Percentiles rank a stretch among this genome's conserved stretches.
Evolutionary conservation across 1,140 invertebrate genomes (phyloP).

Genomic region (Lordiphosa stackelbergi): DNA sequence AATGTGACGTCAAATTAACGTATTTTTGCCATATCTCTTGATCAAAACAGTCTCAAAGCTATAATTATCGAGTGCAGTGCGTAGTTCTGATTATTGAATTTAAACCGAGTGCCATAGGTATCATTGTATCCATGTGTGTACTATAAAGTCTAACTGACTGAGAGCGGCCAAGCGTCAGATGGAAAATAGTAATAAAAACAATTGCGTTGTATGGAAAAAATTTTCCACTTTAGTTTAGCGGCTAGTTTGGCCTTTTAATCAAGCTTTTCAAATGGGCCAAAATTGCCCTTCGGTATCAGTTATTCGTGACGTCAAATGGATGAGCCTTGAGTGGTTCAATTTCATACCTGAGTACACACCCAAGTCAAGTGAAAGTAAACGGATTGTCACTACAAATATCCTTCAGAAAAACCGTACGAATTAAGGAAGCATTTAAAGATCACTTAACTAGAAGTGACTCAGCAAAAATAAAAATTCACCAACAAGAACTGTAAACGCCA

Average conservation of each 20-base stretch:
- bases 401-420: conserved; percentile 29
- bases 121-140: no score
- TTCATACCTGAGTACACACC: no score
- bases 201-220: conserved; percentile 47
- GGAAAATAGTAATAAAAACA: conserved; percentile 24
- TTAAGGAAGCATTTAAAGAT: conserved; percentile 10
- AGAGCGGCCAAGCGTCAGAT: conserved; percentile 15
- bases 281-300: conserved; percentile 3
- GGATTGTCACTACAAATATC: conserved; percentile 22
- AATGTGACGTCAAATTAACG: conserved; percentile 3
- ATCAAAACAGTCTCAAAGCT: conserved; percentile 19
- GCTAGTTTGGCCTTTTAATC: not conserved
- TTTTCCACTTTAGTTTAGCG: conserved; percentile 32
- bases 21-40: conserved; percentile 1
- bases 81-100: conserved; percentile 24
- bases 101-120: not conserved
- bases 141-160: conserved; percentile 12
- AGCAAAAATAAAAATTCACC: conserved; percentile 41
- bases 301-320: not conserved
- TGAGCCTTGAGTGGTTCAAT: no score
- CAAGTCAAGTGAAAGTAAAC: no score
- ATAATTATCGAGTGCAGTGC: conserved; percentile 26
- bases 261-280: not conserved
- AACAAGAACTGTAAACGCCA: conserved; percentile 17
- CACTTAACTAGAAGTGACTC: conserved; percentile 28